These are phyloP conservation scores for Macrosteles quadrilineatus DNA, from an alignment of 1,140 invertebrate species.

Conservation along the genomic window DNA sequence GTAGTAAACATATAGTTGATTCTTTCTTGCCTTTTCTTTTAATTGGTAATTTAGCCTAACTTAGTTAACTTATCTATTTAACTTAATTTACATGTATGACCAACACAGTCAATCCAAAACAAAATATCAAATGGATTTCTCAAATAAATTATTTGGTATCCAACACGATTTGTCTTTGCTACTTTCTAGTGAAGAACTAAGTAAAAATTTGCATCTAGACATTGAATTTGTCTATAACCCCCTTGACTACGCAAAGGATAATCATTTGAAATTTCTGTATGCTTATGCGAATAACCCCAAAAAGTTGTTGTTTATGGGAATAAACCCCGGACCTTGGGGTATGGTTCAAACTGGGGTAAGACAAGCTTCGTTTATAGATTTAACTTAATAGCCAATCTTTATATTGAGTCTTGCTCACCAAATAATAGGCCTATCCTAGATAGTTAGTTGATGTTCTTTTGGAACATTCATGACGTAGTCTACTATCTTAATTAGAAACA, in stretches of 20 bases:
- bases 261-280: conserved; percentile 69
- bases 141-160: not conserved
- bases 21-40: no score
- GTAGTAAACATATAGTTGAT: no score
- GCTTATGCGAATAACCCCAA: conserved; percentile 68
- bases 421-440: no score
- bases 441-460: no score
- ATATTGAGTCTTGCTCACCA: not conserved
- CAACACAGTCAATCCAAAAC: no score
- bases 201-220: conserved; percentile 48
- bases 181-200: not conserved
- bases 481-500: no score
- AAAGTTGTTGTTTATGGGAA: conserved; percentile 80
- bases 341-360: conserved; percentile 91
- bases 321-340: conserved; percentile 93
- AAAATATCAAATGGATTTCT: no score
- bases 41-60: no score
- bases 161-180: not conserved
- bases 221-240: conserved; percentile 80
- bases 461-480: no score
- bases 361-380: conserved; percentile 33
- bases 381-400: not conserved
- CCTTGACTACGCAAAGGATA: conserved; percentile 74
- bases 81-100: no score
- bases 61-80: no score